These are phyloP conservation scores for Drosophila sp. DNA, from an alignment of 1,140 invertebrate species.

Conservation along the genomic window DNA sequence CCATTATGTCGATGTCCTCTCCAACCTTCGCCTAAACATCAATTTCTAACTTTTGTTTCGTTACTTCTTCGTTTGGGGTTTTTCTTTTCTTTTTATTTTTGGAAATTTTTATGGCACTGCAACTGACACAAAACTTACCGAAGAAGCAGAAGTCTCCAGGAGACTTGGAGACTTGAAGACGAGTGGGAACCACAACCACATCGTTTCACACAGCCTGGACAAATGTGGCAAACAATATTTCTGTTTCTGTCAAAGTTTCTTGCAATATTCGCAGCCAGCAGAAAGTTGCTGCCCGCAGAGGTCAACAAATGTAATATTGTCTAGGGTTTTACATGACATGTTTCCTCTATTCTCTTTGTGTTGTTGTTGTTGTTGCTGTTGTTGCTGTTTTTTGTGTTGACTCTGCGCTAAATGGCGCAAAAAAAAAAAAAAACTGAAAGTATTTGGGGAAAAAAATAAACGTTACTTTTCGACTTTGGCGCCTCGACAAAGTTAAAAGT, in stretches of 20 bases:
- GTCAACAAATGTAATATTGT: conserved; percentile 63
- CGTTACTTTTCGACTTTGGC: conserved; percentile 59
- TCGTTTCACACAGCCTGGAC: conserved; percentile 1
- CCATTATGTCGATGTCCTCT: background rate
- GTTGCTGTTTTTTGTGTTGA: conserved; percentile 53
- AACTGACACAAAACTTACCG: conserved; percentile 21
- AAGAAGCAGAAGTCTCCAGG: background rate
- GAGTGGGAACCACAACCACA: background rate
- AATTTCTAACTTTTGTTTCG: conserved; percentile 24
- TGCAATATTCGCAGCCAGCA: conserved; percentile 43
- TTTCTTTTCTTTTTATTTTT: conserved; percentile 19
- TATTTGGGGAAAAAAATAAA: no score
- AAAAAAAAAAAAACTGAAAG: conserved; percentile 20
- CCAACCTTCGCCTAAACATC: conserved; percentile 18
- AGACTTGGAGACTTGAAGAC: background rate
- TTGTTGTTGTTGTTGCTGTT: conserved; percentile 13
- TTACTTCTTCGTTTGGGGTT: background rate
- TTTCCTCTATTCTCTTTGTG: background rate
- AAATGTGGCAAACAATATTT: conserved; percentile 30
- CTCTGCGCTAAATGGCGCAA: conserved; percentile 53
- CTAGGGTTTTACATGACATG: conserved; percentile 47
- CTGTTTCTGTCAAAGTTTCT: conserved; percentile 45
- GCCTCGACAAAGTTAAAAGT: conserved; percentile 51
- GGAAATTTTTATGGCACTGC: conserved; percentile 46
- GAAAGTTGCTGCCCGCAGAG: conserved; percentile 45